phyloP scores from a whole-genome alignment of 2,888 invertebrate genomes.

The Oxytorus armatus region DNA sequence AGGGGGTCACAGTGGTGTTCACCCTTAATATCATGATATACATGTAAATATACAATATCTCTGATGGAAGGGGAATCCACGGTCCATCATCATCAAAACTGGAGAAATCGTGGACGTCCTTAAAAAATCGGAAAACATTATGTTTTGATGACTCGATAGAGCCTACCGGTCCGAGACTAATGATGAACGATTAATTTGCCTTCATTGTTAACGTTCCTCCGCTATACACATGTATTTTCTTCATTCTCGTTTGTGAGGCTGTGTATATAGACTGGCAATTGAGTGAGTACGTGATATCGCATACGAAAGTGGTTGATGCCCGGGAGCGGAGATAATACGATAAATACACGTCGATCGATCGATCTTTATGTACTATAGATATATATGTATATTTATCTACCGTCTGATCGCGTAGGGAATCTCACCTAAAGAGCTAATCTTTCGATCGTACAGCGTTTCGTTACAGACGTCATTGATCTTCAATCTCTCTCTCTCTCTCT shows the following conservation, averaged over 20 bases:
- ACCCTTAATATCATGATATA: no score
- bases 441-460: constrained; percentile 9
- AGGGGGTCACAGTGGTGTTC: no score
- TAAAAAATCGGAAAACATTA: background rate
- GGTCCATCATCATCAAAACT: background rate
- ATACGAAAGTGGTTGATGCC: constrained; percentile 56
- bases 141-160: background rate
- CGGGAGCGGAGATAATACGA: constrained; percentile 49
- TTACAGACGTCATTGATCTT: constrained; percentile 6
- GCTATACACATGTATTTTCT: background rate
- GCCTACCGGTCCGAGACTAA: constrained; percentile 33
- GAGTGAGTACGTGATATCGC: constrained; percentile 55
- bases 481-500: constrained; percentile 11
- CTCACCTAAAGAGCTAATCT: constrained; percentile 1
- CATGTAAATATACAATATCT: no score
- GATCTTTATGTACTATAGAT: constrained; percentile 25
- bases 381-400: background rate
- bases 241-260: background rate
- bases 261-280: constrained; percentile 25
- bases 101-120: background rate
- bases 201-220: constrained; percentile 39
- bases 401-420: constrained; percentile 15
- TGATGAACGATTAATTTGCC: constrained; percentile 47
- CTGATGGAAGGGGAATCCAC: constrained; percentile 9
- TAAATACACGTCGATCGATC: constrained; percentile 53